Evolutionary conservation across 2,888 invertebrate species (phyloP), one percentile per base, ranked within the genome.

Genomic region (Eilema griseolum): DNA sequence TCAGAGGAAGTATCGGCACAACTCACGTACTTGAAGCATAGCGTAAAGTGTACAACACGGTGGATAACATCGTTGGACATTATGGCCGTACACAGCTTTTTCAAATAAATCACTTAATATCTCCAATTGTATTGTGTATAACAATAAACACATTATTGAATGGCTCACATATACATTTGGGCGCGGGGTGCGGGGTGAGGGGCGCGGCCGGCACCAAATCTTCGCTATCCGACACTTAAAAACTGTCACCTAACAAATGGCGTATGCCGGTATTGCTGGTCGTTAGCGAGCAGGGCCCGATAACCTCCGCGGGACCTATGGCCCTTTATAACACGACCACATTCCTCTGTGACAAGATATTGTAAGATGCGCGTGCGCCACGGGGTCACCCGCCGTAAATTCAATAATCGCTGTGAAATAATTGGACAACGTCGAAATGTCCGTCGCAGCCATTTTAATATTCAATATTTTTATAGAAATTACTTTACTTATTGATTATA

Each of bases 371-470:
- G 66, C 57, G 41, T 33, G 37, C 73, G 56, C 69, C 65, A 56
- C 63, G 28, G 71, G 82, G 81, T 79, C 82, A 81, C 72, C 10
- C 61, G 67, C 82, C 46, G 61, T 80, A 71, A 69, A 81, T 79
- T 77, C 79, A 77, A 81, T 79, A 79, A 79, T 70, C 70, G 70
- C 77, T 66, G 71, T 33, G 63, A 75, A 79, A 77, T 80, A 82
- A 70, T 70, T 70, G 70, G 66, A 70, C 33, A 66, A 60, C 60
- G 41, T 37, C 46, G 46, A 65, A 46, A 62, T 28, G 33, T 56
- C 65, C 52, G 14, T 26, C 33, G 31, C 65, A 12, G 24, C 41
- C 66, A 41, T 62, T 57, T 61, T 66, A 62, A 41, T 62, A 57
- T 66, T 20, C 28, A 41, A 70, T 66, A 66, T 61, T 37, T 67